phyloP scores from a whole-genome alignment of 2,113 vertebrate genomes.

The Equus przewalskii region DNA sequence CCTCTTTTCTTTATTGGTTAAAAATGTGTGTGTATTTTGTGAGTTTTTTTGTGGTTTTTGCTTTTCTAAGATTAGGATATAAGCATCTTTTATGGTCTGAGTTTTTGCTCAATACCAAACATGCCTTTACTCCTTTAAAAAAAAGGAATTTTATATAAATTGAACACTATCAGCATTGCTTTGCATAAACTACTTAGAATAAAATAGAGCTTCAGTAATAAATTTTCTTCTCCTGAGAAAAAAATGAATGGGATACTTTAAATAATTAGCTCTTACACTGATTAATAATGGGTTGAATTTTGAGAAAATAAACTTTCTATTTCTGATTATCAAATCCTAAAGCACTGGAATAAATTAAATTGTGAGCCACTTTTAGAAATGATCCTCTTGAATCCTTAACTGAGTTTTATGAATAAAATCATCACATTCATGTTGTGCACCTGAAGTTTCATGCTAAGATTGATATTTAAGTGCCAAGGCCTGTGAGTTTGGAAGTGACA shows the following conservation, averaged over 20 bases:
- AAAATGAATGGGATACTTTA: not conserved
- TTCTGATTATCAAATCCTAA: not conserved
- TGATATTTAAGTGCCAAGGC: not conserved
- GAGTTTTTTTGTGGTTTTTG: not conserved
- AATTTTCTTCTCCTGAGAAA: not conserved
- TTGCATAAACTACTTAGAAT: not conserved
- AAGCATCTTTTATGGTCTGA: not conserved
- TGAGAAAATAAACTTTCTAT: not conserved
- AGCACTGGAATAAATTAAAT: not conserved
- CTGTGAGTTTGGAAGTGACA: not conserved
- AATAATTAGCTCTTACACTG: not conserved
- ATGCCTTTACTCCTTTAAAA: not conserved
- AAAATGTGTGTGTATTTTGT: not conserved
- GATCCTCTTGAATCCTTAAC: not conserved
- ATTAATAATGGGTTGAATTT: not conserved
- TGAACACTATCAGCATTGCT: not conserved
- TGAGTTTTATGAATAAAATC: not conserved
- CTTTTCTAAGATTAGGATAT: not conserved
- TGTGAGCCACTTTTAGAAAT: not conserved
- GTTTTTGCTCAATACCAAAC: not conserved
- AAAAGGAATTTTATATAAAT: not conserved
- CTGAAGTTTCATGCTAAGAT: not conserved
- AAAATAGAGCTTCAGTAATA: not conserved
- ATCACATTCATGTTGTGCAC: too few relatives aligned
- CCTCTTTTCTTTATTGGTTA: not conserved